Base-by-base conservation (phyloP, 2,797 vertebrate genomes). In the Parotocinclus haroldoi region DNA sequence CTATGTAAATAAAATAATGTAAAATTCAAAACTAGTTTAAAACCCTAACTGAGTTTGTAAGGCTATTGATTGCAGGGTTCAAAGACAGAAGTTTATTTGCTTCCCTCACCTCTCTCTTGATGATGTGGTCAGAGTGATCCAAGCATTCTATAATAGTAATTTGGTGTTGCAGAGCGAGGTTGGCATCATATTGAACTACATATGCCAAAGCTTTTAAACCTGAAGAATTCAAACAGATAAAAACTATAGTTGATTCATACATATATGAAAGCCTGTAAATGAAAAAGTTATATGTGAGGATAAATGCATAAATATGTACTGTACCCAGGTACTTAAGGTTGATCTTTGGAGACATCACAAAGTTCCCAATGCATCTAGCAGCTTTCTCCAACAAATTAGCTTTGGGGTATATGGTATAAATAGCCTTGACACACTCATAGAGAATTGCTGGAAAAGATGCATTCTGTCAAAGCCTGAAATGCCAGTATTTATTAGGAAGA, bases 131-230 rank as follows among this genome's bases (percentile, higher is more conserved):
- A 1, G 93, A 82, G 77, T 99, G 96, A 76, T 98, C 94, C 16
- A 99, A 89, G 84, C 96, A 98, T 78, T 99, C 96, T 61, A 99
- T 98, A 81, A 99, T 96, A 79, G 97, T 99, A 91, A 98, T 95
- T 83, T 99, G 97, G 84, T 99, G 96, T 77, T 98, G 96, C 69
- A 99, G 88, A 52, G 95, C 96, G 68, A 98, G 86, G 75, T 89
- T 94, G 14, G 95, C 92, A 82, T 99, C 95, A 80, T 98, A 95
- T 81, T 96, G 96, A 68, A 99, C 88, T 60, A 99, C 96, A 14
- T 93, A 98, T 1, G 96, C 96, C 72, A 99, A 90, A 62, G 96
- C 96, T 81, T 93, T 94, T 78, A 94, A 82, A 58, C 93, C 93
- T 94, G 19, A 37, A 65, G 3, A 10, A 73, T 7, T 66, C 27